Evolutionary conservation across 2,113 vertebrate genomes (phyloP), one percentile per base, ranked within the genome.

Genomic region (Poecile atricapillus): DNA sequence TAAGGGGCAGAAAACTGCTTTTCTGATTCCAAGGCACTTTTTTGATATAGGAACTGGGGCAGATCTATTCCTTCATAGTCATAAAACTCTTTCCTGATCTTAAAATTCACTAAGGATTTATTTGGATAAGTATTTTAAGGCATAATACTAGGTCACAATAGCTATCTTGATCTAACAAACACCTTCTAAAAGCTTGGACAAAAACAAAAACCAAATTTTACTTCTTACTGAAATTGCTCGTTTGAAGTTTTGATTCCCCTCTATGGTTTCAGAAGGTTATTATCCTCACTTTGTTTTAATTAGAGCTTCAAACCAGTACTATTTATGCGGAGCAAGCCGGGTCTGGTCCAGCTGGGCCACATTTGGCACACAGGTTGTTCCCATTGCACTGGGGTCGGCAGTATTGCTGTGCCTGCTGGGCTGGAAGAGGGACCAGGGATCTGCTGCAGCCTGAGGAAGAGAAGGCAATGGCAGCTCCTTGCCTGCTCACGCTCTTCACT

Each of bases 241-340:
- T 79, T 46, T 64, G 84, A 95, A 93, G 58, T 39, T 68, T 87
- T 64, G 31, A 68, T 89, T 87, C 27, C 31, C 31, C 21, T 56
- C 44, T 24, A 39, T 16, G 15, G 31, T 62, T 87, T 95, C 81
- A 93, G 46, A 80, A 83, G 63, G 67, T 70, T 80, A 83, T 90
- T 84, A 62, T 80, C 44, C 58, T 77, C 63, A 18, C 43, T 89
- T 71, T 50, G 41, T 68, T 84, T 95, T 93, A 95, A 94, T 92
- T 89, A 91, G 47, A 60, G 23, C 65, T 94, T 91, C 81, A 94
- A 68, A 93, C 39, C 41, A 76, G 53, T 25, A 15, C 33, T 67
- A 28, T 59, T 90, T 84, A 65, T 59, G 46, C 59, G 49, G 69
- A 79, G 33, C 65, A 80, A 80, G 67, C 75, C 12, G 10, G 18